Conservation (phyloP, 2,888 invertebrate genomes). For the Criorhina ranunculi region DNA sequence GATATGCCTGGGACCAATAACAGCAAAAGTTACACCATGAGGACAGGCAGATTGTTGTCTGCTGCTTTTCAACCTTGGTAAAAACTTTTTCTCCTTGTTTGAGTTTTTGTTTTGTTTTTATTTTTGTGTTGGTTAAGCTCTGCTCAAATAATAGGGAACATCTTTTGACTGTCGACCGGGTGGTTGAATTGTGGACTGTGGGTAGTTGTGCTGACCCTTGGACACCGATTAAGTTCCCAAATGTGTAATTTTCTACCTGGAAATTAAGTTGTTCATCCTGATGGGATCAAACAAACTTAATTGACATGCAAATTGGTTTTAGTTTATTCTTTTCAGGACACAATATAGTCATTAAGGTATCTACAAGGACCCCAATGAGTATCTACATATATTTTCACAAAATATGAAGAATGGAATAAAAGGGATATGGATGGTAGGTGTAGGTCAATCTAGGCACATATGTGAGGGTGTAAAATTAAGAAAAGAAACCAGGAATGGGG, state of each 20-base stretch:
- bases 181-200: not conserved
- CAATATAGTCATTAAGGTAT: too few relatives aligned
- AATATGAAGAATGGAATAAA: too few relatives aligned
- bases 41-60: slow-evolving; percentile 35
- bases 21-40: slow-evolving; percentile 25
- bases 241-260: slow-evolving; percentile 30
- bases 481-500: too few relatives aligned
- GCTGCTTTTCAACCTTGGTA: slow-evolving; percentile 10
- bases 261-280: slow-evolving; percentile 34
- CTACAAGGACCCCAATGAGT: too few relatives aligned
- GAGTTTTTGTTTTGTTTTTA: too few relatives aligned
- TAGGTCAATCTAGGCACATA: too few relatives aligned
- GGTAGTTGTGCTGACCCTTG: slow-evolving; percentile 5
- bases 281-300: slow-evolving; percentile 24
- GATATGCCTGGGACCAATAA: slow-evolving; percentile 30
- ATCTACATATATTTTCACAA: too few relatives aligned
- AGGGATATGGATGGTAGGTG: too few relatives aligned
- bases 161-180: not conserved
- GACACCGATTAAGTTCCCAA: slow-evolving; percentile 39
- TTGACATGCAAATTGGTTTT: slow-evolving; percentile 44
- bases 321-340: slow-evolving; percentile 3
- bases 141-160: slow-evolving; percentile 18
- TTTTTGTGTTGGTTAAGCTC: not conserved
- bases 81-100: slow-evolving; percentile 5
- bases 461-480: too few relatives aligned